Conservation (phyloP, 2,888 invertebrate genomes). For the Eledona agricola region DNA sequence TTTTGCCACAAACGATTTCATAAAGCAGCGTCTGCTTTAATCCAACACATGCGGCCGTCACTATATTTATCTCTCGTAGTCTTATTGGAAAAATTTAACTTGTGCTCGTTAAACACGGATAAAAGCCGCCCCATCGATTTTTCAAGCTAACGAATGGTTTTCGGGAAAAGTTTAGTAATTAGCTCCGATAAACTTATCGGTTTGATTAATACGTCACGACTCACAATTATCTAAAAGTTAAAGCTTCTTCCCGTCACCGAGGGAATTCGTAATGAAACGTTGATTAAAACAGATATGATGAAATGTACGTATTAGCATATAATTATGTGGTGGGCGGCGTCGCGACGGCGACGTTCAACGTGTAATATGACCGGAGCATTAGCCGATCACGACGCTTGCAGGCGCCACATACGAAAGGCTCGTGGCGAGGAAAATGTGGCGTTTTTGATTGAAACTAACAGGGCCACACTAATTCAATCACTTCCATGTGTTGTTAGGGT, state of each 20-base stretch:
- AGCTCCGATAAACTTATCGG: slow-evolving; percentile 4
- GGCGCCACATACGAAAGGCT: slow-evolving; percentile 18
- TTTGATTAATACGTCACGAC: slow-evolving; percentile 2
- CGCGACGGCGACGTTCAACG: slow-evolving; percentile 25
- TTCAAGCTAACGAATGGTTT: too few species aligned
- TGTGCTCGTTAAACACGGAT: too few species aligned
- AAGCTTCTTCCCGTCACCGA: slow-evolving; percentile 1
- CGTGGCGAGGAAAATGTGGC: slow-evolving; percentile 5
- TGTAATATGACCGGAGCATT: slow-evolving; percentile 26
- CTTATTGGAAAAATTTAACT: too few species aligned
- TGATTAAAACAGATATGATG: slow-evolving; percentile 19
- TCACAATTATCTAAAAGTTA: not conserved
- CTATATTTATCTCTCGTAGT: too few species aligned
- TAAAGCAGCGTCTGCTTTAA: too few species aligned
- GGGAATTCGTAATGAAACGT: slow-evolving; percentile 7
- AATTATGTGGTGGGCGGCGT: slow-evolving; percentile 23
- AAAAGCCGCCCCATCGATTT: too few species aligned
- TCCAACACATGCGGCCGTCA: too few species aligned
- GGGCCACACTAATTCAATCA: slow-evolving; percentile 15
- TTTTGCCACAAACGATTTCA: too few species aligned
- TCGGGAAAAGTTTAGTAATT: slow-evolving; percentile 21
- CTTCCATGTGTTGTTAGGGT: too few species aligned
- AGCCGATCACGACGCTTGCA: slow-evolving; percentile 15
- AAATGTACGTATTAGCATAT: slow-evolving; percentile 21
- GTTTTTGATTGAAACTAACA: slow-evolving; percentile 16